These are phyloP conservation scores for Rhea pennata DNA, from an alignment of 2,113 vertebrate species.

Conservation along the genomic window DNA sequence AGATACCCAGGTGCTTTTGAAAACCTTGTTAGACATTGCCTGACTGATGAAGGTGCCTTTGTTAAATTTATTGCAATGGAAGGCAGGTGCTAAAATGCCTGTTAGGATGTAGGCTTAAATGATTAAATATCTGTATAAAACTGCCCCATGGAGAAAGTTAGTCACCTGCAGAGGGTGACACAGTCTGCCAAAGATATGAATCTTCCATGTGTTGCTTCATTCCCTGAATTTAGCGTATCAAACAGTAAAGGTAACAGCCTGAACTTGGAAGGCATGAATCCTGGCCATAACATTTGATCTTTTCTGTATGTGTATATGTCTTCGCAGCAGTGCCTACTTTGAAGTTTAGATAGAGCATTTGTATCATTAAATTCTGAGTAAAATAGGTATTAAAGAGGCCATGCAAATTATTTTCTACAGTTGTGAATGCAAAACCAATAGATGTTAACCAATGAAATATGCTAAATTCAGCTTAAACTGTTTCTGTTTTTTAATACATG, in stretches of 20 bases:
- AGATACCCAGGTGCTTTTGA: not conserved
- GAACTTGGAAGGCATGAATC: not conserved
- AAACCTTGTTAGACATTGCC: not conserved
- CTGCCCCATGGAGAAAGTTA: not conserved
- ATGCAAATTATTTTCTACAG: not conserved
- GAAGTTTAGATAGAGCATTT: not conserved
- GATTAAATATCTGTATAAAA: constrained; percentile 1
- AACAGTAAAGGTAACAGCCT: not conserved
- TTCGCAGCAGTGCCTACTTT: not conserved
- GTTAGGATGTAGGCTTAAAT: not conserved
- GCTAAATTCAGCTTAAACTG: not conserved
- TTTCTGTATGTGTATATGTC: not conserved
- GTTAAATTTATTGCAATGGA: not conserved
- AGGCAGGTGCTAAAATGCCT: not conserved
- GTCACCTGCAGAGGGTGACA: not conserved
- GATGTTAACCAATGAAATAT: not conserved
- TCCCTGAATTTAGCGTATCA: not conserved
- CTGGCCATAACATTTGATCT: not conserved
- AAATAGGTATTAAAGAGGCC: not conserved
- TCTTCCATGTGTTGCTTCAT: not conserved
- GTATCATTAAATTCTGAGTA: not conserved
- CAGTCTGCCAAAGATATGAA: not conserved
- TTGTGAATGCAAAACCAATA: not conserved
- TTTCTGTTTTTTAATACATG: not conserved
- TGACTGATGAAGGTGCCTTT: not conserved